Evolutionary conservation across 2,797 vertebrate species (phyloP).

Genomic region (Acestrorhynchus altus): DNA sequence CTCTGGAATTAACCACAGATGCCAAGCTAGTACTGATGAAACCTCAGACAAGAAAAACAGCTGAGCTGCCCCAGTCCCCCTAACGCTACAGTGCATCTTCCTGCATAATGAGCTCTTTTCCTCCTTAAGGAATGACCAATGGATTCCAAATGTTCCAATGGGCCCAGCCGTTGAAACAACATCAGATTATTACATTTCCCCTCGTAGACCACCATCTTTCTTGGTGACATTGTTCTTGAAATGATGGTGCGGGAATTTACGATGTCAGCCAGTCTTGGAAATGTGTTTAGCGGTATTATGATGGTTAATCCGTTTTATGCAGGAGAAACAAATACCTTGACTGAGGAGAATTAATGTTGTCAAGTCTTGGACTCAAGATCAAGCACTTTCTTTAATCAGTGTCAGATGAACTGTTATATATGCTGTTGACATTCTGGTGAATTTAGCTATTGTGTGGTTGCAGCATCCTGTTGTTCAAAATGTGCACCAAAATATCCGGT

Average conservation of each 20-base stretch:
- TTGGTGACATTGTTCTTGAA: constrained; percentile 37
- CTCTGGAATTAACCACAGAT: constrained; percentile 59
- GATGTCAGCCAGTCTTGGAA: constrained; percentile 36
- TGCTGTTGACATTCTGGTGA: constrained; percentile 27
- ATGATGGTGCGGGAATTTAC: constrained; percentile 34
- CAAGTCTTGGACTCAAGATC: constrained; percentile 38
- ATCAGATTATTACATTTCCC: constrained; percentile 45
- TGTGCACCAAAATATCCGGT: neutral
- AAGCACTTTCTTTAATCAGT: constrained; percentile 55
- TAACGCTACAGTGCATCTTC: constrained; percentile 39
- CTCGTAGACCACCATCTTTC: constrained; percentile 49
- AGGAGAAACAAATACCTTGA: constrained; percentile 25
- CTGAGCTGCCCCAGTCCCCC: constrained; percentile 29
- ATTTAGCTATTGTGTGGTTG: constrained; percentile 3
- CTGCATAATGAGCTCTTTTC: constrained; percentile 37
- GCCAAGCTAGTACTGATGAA: constrained; percentile 58
- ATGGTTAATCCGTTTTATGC: constrained; percentile 52
- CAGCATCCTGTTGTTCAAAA: neutral
- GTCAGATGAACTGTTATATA: constrained; percentile 46
- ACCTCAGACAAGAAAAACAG: constrained; percentile 32
- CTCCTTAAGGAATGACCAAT: constrained; percentile 41
- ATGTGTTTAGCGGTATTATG: constrained; percentile 41
- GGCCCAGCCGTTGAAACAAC: constrained; percentile 44
- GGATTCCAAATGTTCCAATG: constrained; percentile 52
- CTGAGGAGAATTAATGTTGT: constrained; percentile 50